Base-by-base conservation (phyloP, 2,888 invertebrate genomes). In the Blastobasis lacticolella region DNA sequence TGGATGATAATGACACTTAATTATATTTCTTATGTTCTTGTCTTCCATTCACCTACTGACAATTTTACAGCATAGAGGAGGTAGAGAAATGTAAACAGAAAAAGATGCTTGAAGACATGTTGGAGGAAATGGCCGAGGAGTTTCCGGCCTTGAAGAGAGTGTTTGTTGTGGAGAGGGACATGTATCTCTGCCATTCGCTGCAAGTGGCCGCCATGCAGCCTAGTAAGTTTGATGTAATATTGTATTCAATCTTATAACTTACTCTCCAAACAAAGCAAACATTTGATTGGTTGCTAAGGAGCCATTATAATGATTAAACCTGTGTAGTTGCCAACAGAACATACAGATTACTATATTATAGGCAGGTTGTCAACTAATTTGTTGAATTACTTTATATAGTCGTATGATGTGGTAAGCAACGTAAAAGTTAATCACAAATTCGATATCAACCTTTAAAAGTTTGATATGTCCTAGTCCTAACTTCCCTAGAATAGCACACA, bases 61-160 rank as follows among this genome's bases (percentile, higher is more conserved):
- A n/a, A 43, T n/a, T 48, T 62, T 67, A 1, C 69, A 98, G 95
- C 63, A 91, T 94, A 68, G 96, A 97, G 80, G 98, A 98, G 72
- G 95, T 99, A 5, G 99, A 99, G 81, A 93, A 94, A 61, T 98
- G 95, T 72, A 99, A 99, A 77, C 93, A 95, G 71, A 92, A 93
- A 60, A 97, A 97, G 80, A 90, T 97, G 75, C 76, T 99, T 10
- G 97, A 98, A 66, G 95, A 97, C 71, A 91, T 99, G 84, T 86
- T 99, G 69, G 93, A 94, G 45, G 97, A 98, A 76, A 94, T 99
- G 94, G 94, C 97, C 2, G 96, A 94, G 47, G 95, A 98, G 76
- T 99, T 95, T 79, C 99, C 99, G 0, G 94, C 94, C 3, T 89
- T 99, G 51, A 94, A 94, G 55, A 92, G 93, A 63, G 98, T 98